phyloP scores from a whole-genome alignment of 2,888 invertebrate genomes.

The Pasiphila rectangulata region DNA sequence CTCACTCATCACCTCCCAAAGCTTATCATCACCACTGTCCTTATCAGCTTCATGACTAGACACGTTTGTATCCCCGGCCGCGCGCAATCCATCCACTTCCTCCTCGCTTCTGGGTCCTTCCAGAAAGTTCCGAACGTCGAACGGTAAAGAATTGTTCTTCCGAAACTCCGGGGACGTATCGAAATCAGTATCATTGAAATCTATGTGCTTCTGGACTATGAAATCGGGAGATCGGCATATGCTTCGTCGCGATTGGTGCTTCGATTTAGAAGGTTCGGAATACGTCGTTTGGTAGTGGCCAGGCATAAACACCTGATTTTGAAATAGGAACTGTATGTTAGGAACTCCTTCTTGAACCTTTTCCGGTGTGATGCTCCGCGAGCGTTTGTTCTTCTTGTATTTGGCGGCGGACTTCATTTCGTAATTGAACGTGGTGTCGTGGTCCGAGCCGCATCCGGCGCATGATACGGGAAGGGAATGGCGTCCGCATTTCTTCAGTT shows the following conservation, averaged over 20 bases:
- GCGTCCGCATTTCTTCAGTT: slow-evolving; percentile 62
- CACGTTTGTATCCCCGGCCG: slow-evolving; percentile 41
- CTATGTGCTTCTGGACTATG: slow-evolving; percentile 58
- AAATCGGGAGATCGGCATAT: slow-evolving; percentile 50
- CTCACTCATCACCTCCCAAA: slow-evolving; percentile 71
- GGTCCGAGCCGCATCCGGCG: slow-evolving; percentile 62
- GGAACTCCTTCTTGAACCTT: slow-evolving; percentile 53
- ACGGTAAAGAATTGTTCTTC: slow-evolving; percentile 63
- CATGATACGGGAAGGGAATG: slow-evolving; percentile 69
- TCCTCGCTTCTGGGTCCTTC: slow-evolving; percentile 47
- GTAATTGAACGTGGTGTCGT: slow-evolving; percentile 67
- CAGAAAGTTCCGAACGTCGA: slow-evolving; percentile 54
- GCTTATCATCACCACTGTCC: slow-evolving; percentile 54
- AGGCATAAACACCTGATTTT: slow-evolving; percentile 77
- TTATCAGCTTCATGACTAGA: slow-evolving; percentile 51
- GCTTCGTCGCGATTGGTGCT: slow-evolving; percentile 41
- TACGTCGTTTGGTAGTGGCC: slow-evolving; percentile 56
- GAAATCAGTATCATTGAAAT: slow-evolving; percentile 54
- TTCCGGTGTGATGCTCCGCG: slow-evolving; percentile 53
- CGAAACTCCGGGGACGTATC: slow-evolving; percentile 58
- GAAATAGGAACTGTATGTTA: slow-evolving; percentile 74
- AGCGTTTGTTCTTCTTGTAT: slow-evolving; percentile 64
- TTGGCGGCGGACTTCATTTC: slow-evolving; percentile 68
- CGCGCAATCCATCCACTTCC: slow-evolving; percentile 52
- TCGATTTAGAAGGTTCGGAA: slow-evolving; percentile 54